Evolutionary conservation across 2,888 invertebrate species (phyloP), one percentile per base, ranked within the genome.

Genomic region (Zaprionus lineosus): DNA sequence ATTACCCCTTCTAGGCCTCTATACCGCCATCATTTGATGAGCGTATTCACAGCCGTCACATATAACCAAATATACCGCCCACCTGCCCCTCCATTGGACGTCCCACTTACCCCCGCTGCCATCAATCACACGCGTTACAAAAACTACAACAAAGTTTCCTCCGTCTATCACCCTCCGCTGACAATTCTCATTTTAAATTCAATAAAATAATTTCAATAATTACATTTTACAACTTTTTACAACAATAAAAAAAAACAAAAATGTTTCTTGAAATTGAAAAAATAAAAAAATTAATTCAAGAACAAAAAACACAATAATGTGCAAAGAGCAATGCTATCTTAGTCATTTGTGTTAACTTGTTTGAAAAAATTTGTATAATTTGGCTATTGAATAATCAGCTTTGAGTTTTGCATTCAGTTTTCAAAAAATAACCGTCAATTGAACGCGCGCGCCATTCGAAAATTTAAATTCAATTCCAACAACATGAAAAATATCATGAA

Each of bases 381-480:
- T 26, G 18, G n/a, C 50, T 46, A 68, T 61, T 78, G 57, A 58
- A 36, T 78, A 74, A 62, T 63, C 58, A 60, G 11, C 39, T 18
- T 18, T 28, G 15, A 28, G 34, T 47, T 47, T 29, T 6, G n/a
- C 28, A 11, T 21, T 4, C 43, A 43, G 62, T 64, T 70, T 79
- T 86, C 86, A 82, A 82, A 82, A 82, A 75, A 68, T 82, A 82
- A 82, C 82, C 86, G 82, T 85, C 86, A 79, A 69, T 75, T 79
- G 70, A 61, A 73, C 63, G 85, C 83, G 81, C 81, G 79, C 86
- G 83, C 85, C 69, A 85, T 81, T 81, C 86, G 83, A 86, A 44
- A 81, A 84, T 84, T 78, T 78, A 63, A 78, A 74, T 77, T 61
- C 84, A 65, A 84, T 77, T 68, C 43, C 59, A 65, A 71, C 57